Base-by-base conservation (phyloP, 2,888 invertebrate genomes). In the Aplocera efformata region DNA sequence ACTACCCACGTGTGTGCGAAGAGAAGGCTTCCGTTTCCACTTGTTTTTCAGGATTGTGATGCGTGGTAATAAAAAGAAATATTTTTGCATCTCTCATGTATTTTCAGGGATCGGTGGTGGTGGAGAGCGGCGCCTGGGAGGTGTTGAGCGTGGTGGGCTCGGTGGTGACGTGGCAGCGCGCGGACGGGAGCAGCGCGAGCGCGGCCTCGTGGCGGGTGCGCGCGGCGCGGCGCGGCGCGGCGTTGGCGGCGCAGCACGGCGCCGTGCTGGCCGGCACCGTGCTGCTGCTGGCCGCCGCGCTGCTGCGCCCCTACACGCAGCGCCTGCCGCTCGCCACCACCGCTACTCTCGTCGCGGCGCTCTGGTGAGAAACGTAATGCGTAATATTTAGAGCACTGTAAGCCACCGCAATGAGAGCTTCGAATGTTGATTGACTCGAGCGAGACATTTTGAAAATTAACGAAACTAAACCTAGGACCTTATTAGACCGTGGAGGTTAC, bases 101-200 rank as follows among this genome's bases (percentile, higher is more conserved):
- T 22, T 53, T 58, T 1, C 57, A 74, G 77, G 56, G 54, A 26
- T 56, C 63, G 10, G 53, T 70, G 10, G 66, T 78, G 9, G 74
- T 72, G 50, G 79, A 80, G 54, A 53, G 71, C 3, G 79, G 81
- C 8, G 58, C 67, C 0, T 85, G 85, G 85, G 71, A 78, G 55
- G 59, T 81, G 43, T 20, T 56, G 37, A 40, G 60, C 8, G 60
- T 79, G 42, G 6, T 23, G n/a, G 56, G 63, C 8, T 24, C 33
- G 13, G 2, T 35, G 20, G 10, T 22, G 50, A 10, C 31, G 30
- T 56, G 53, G 47, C 5, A 42, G 38, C 36, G 48, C 53, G 44
- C 55, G 55, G 55, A 35, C 24, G 51, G 55, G 44, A 5, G 3
- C 7, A 40, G 37, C 35, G 51, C 50, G 40, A 55, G 52, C 45